These are phyloP conservation scores for Danio jaintianensis DNA, from an alignment of 2,797 vertebrate species.

Conservation along the genomic window DNA sequence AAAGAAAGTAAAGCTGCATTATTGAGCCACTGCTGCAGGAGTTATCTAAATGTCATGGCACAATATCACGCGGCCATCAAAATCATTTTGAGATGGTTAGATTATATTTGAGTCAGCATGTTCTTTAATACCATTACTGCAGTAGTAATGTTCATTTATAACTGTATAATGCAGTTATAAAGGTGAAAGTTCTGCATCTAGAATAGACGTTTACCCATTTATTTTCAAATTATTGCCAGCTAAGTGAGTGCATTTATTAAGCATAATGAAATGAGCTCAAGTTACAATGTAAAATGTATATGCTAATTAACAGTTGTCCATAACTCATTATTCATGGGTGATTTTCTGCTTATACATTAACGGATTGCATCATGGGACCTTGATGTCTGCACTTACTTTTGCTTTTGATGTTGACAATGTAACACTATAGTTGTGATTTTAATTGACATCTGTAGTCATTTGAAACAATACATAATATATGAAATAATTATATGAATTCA, in stretches of 20 bases:
- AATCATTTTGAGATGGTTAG: conserved; percentile 16
- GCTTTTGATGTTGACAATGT: too few species aligned
- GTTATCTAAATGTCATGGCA: conserved; percentile 15
- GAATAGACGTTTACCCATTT: neutral
- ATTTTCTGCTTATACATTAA: too few species aligned
- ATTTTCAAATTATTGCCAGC: neutral
- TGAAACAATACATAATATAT: too few species aligned
- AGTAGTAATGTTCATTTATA: neutral
- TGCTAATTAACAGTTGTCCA: too few species aligned
- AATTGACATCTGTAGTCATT: too few species aligned
- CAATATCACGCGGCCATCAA: conserved; percentile 20
- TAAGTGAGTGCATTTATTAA: neutral
- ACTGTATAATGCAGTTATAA: too few species aligned
- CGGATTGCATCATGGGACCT: too few species aligned
- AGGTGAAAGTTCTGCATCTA: neutral
- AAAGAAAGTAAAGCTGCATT: conserved; percentile 4
- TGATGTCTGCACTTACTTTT: too few species aligned
- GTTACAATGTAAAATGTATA: too few species aligned
- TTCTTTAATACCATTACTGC: neutral
- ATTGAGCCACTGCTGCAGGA: neutral
- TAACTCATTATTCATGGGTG: too few species aligned
- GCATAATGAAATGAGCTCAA: neutral
- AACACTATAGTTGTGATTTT: too few species aligned
- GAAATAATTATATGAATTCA: neutral
- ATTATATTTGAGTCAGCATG: conserved; percentile 7